phyloP scores from a whole-genome alignment of 2,113 vertebrate species.

The Crotalus horridus region DNA sequence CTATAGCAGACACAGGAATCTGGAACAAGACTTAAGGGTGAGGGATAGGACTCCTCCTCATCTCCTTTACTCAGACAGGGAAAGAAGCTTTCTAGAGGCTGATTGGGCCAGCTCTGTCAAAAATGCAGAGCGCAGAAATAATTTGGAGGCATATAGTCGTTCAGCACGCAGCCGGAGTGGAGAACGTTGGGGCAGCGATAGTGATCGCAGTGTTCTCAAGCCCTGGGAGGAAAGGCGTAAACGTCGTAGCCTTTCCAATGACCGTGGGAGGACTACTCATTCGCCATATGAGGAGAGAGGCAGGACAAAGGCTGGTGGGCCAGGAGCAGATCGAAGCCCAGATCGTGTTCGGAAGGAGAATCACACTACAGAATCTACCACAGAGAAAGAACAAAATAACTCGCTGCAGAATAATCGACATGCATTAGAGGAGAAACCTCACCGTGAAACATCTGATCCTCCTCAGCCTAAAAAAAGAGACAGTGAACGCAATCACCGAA shows the following conservation, averaged over 20 bases:
- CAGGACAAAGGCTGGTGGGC: conserved; percentile 73
- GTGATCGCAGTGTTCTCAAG: conserved; percentile 71
- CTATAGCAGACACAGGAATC: conserved; percentile 82
- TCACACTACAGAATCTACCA: conserved; percentile 79
- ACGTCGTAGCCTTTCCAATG: conserved; percentile 80
- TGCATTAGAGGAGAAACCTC: conserved; percentile 67
- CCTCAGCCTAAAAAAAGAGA: conserved; percentile 74
- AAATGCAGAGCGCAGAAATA: conserved; percentile 77
- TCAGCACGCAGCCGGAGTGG: conserved; percentile 85
- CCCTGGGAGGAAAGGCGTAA: conserved; percentile 81
- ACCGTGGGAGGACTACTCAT: conserved; percentile 71
- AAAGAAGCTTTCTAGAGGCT: conserved; percentile 78
- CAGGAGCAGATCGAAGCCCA: conserved; percentile 81
- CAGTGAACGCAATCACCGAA: conserved; percentile 80
- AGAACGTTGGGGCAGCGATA: conserved; percentile 85
- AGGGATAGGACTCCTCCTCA: conserved; percentile 86
- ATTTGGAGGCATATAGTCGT: conserved; percentile 80
- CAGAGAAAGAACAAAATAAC: conserved; percentile 76
- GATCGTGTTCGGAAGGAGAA: conserved; percentile 81
- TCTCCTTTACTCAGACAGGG: conserved; percentile 79
- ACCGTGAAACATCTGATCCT: conserved; percentile 64
- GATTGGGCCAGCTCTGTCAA: conserved; percentile 87
- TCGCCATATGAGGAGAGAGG: conserved; percentile 77
- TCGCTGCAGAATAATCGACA: conserved; percentile 80
- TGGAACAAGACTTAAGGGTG: conserved; percentile 86